Evolutionary conservation across 2,113 vertebrate genomes (phyloP), one percentile per base, ranked within the genome.

Genomic region (Pimephales promelas): DNA sequence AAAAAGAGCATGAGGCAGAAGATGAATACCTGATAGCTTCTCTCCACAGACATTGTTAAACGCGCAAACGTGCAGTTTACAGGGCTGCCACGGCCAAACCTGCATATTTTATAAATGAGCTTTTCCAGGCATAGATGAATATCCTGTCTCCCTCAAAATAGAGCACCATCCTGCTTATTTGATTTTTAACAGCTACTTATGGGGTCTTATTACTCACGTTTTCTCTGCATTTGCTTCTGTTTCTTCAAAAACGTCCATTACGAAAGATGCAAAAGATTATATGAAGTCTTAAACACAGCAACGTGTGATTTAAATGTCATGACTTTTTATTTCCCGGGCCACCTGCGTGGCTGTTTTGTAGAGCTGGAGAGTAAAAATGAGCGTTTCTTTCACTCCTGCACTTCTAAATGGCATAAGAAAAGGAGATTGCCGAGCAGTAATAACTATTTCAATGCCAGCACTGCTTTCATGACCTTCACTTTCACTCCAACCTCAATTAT

Each of bases 101-200:
- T 90, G 87, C 86, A 92, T 93, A 91, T 93, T 93, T 94, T 92
- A 92, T 91, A 90, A 90, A 92, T 93, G 92, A 92, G 90, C 84
- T 86, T 86, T 90, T 28, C 13, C 20, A 85, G 87, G 36, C 54
- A 28, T 5, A 28, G 61, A 81, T 47, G 47, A 70, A 81, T 81
- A 54, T 54, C 47, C 79, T 31, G 11, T 81, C 47, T 81, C 20
- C 20, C 34, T 59, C 26, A 16, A 52, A 82, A 43, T 70, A 49
- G 52, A 61, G 20, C 45, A 36, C 47, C 24, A 36, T 24, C 22
- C 47, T 20, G 68, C 36, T 13, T 54, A 70, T 79, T 70, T 83
- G 66, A 71, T 81, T 81, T 81, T 34, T 71, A 70, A 70, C 79
- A n/a, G 75, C 84, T 47, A 89, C 91, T 93, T 91, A 90, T 89